Evolutionary conservation across 2,888 invertebrate species (phyloP).

Genomic region (Pseudococcus jackbeardsleyi): DNA sequence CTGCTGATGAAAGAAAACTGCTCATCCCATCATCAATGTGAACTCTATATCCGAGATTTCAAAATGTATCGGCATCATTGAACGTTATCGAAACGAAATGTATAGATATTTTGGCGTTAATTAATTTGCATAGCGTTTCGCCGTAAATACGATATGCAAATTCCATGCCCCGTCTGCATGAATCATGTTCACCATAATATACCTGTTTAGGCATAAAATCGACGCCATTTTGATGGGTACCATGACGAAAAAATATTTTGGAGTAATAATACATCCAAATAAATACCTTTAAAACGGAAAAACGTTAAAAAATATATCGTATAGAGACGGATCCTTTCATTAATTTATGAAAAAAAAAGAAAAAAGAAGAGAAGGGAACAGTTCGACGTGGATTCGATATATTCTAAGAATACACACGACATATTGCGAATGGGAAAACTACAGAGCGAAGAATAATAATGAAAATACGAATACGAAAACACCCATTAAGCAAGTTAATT

Average conservation of each 20-base stretch:
- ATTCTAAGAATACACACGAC: neutral
- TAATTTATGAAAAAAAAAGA: neutral
- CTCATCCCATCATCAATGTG: neutral
- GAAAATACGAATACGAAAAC: constrained; percentile 51
- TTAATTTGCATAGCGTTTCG: neutral
- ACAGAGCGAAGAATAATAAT: constrained; percentile 31
- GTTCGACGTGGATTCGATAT: neutral
- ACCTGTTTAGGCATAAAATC: neutral
- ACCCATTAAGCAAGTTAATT: constrained; percentile 49
- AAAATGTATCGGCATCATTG: neutral
- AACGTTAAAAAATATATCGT: neutral
- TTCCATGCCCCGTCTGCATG: too few relatives aligned
- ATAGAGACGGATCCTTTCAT: constrained; percentile 20
- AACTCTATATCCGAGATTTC: neutral
- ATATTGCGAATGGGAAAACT: constrained; percentile 51
- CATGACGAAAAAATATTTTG: neutral
- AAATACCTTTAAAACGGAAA: neutral
- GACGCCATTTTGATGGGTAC: neutral
- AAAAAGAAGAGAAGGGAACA: too few relatives aligned
- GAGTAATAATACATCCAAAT: neutral
- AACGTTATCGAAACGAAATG: neutral
- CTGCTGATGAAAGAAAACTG: neutral
- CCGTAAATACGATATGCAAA: neutral
- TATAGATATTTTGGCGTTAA: constrained; percentile 6
- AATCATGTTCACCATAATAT: neutral